Evolutionary conservation across 2,113 vertebrate species (phyloP), one percentile per base, ranked within the genome.

Genomic region (Nesoenas mayeri): DNA sequence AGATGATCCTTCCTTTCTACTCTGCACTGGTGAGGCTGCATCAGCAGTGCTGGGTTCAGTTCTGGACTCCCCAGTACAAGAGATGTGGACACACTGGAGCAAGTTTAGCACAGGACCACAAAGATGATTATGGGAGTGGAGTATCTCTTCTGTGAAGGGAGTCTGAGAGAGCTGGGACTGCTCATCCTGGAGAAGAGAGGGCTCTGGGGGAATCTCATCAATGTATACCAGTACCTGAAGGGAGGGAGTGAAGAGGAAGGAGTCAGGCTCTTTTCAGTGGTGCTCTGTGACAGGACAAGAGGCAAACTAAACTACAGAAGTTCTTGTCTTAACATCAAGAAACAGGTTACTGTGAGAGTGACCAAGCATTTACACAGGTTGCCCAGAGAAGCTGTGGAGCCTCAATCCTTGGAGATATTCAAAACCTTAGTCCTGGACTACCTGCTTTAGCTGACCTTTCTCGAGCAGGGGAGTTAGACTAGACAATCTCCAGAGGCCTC

Each of bases 1-100:
- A 80, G 16, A 6, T 74, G 54, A 44, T 74, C 34, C 5, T 18
- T 91, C 32, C 16, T 10, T 21, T 77, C 36, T 85, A 0, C 34
- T 53, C 0, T 0, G 4, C 5, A 1, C 42, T 61, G 34, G 3
- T 36, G 64, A 86, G 36, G n/a, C 5, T 24, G 10, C 9, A 15
- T 13, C 47, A 70, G 21, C 20, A 10, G 48, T 51, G 22, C 38
- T 60, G 44, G 5, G 6, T 48, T 84, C 21, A 18, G 18, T 80
- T 56, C 29, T 71, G 79, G 5, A 9, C 21, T 77, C 40, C 32
- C 8, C 36, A 22, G 6, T 12, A 11, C 10, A 17, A 42, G 19
- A 86, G 7, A 26, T 38, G 21, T 61, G 54, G 16, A 7, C 3
- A 4, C 2, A 38, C 15, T 18, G 15, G 25, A 74, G 6, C 13